phyloP scores from a whole-genome alignment of 2,797 vertebrate genomes.

The Odontamblyopus lacepedii region DNA sequence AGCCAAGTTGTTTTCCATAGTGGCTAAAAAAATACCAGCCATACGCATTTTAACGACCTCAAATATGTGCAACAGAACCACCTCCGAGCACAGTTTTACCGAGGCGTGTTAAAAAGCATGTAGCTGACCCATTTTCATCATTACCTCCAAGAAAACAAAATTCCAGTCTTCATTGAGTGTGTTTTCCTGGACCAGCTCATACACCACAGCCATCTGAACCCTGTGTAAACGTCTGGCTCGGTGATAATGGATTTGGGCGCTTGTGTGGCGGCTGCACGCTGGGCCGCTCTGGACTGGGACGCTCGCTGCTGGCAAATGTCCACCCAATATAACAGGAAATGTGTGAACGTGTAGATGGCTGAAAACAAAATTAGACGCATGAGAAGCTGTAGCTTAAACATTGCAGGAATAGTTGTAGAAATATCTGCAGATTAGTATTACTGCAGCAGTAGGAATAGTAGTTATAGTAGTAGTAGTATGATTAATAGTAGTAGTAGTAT shows the following conservation, averaged over 20 bases:
- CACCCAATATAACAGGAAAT: conserved; percentile 14
- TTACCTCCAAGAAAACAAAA: conserved; percentile 5
- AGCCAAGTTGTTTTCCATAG: no score
- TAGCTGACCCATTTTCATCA: background rate
- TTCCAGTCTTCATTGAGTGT: conserved; percentile 9
- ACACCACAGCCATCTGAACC: conserved; percentile 11
- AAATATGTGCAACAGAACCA: no score
- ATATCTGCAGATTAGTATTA: no score
- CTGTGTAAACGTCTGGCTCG: conserved; percentile 36
- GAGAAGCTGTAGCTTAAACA: no score
- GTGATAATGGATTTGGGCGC: conserved; percentile 33
- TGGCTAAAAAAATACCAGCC: no score
- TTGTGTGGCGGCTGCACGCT: conserved; percentile 56
- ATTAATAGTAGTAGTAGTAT: no score
- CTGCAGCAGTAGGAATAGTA: no score
- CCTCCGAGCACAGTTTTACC: background rate
- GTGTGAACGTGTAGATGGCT: background rate
- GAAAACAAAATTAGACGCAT: no score
- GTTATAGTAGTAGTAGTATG: no score
- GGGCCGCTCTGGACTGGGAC: conserved; percentile 25
- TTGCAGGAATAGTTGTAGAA: no score
- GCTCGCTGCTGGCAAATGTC: conserved; percentile 32
- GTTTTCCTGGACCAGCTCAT: conserved; percentile 2
- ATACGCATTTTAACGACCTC: no score
- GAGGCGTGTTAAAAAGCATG: background rate